A percentile compares a stretch with the other conserved stretches of the same genome.
Evolutionary conservation across 2,113 vertebrate genomes (phyloP).

Genomic region (Entomyzon cyanotis): DNA sequence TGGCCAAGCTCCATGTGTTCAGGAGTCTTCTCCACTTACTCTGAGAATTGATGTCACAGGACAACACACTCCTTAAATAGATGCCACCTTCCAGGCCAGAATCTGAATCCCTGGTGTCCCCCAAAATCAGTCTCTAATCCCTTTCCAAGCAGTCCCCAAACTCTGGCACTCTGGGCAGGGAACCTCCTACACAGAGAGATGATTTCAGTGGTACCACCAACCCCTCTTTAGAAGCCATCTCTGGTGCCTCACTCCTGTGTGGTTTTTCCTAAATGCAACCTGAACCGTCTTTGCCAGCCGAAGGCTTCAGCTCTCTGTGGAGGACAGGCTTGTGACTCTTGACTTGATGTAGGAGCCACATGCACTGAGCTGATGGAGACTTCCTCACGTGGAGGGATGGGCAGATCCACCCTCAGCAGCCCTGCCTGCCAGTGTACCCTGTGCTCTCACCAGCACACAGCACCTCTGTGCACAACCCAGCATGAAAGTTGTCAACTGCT

Average conservation of each 20-base stretch:
- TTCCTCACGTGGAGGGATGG: not conserved
- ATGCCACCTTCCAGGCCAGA: not conserved
- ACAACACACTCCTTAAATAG: not conserved
- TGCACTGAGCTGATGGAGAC: not conserved
- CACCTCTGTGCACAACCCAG: not conserved
- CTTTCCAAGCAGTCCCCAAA: not conserved
- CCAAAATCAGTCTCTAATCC: not conserved
- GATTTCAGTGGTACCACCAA: not conserved
- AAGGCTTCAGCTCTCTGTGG: not conserved
- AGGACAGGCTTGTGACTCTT: not conserved
- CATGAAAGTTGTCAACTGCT: not conserved
- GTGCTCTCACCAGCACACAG: not conserved
- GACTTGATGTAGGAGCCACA: not conserved
- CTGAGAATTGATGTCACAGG: not conserved
- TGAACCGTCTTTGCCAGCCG: not conserved
- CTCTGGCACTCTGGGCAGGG: not conserved
- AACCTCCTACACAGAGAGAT: fast-evolving
- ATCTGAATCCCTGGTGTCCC: not conserved
- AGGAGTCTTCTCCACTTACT: not conserved
- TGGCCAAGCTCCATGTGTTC: not conserved
- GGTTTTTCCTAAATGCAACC: not conserved
- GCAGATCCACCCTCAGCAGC: not conserved
- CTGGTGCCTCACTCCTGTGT: not conserved
- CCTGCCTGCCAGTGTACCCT: not conserved
- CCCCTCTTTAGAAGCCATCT: not conserved